A percentile compares a stretch with the other conserved stretches of the same genome.
These are phyloP conservation scores for Entomobrya proxima DNA, from an alignment of 2,888 invertebrate species.

Conservation along the genomic window DNA sequence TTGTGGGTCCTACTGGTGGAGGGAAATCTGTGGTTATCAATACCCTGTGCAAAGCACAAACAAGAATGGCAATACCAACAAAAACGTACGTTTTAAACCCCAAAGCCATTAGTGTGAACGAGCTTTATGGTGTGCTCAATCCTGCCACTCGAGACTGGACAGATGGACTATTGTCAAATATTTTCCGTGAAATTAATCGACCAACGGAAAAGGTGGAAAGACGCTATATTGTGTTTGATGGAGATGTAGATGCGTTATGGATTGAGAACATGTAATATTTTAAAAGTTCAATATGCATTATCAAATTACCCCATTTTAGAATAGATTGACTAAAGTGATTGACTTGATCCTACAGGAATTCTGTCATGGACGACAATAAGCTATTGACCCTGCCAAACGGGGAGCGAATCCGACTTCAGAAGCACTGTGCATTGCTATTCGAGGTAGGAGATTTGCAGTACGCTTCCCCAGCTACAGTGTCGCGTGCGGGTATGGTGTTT, in stretches of 20 bases:
- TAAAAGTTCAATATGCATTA: background rate
- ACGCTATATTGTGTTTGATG: constrained; percentile 92
- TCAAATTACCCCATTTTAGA: too few species aligned
- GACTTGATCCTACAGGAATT: constrained; percentile 79
- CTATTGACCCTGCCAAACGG: constrained; percentile 93
- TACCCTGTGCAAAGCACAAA: constrained; percentile 87
- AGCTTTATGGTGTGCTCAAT: constrained; percentile 92
- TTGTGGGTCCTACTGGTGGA: constrained; percentile 94
- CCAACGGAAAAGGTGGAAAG: constrained; percentile 85
- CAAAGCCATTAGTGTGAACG: constrained; percentile 89
- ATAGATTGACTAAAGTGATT: background rate
- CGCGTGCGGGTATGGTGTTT: constrained; percentile 94
- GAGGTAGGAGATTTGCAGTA: constrained; percentile 92
- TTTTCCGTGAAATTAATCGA: constrained; percentile 93
- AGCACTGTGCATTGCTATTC: constrained; percentile 89
- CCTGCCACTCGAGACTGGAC: constrained; percentile 93
- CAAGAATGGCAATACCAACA: constrained; percentile 85
- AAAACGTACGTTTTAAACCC: constrained; percentile 90
- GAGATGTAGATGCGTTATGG: constrained; percentile 96
- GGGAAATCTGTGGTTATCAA: constrained; percentile 92
- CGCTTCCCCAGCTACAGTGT: constrained; percentile 95
- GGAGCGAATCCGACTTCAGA: constrained; percentile 88
- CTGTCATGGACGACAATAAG: constrained; percentile 97
- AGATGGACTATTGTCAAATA: constrained; percentile 92
- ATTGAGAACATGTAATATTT: constrained; percentile 87